phyloP scores from a whole-genome alignment of 2,797 vertebrate genomes.

The Glossophaga mutica region DNA sequence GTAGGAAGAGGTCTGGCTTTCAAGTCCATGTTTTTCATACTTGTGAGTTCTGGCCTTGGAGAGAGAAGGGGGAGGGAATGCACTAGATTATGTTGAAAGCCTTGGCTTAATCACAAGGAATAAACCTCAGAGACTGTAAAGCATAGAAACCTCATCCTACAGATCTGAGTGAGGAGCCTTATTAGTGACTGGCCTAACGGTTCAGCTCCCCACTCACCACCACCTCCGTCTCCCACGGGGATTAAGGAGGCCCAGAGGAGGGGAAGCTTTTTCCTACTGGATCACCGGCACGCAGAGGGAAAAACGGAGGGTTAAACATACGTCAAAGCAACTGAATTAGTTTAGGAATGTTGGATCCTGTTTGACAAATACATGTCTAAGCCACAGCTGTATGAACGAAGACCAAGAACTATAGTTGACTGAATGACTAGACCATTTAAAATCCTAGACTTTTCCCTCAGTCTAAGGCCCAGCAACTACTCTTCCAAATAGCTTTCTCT shows the following conservation, averaged over 20 bases:
- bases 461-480: neutral
- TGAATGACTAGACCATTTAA: neutral
- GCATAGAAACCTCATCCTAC: neutral
- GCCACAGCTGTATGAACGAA: neutral
- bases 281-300: neutral
- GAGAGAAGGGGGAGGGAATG: neutral
- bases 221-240: neutral
- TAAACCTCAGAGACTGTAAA: neutral
- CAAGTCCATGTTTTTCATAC: neutral
- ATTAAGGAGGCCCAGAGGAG: neutral
- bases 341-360: neutral
- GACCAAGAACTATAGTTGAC: neutral
- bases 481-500: neutral
- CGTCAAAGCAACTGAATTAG: neutral
- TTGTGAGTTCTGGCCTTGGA: neutral
- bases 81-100: neutral
- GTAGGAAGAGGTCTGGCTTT: neutral
- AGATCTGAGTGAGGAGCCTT: neutral
- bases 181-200: neutral
- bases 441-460: neutral
- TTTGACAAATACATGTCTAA: neutral
- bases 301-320: neutral
- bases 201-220: neutral
- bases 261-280: neutral
- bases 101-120: neutral